Evolutionary conservation across 2,113 vertebrate species (phyloP).

Genomic region (Heptranchias perlo): DNA sequence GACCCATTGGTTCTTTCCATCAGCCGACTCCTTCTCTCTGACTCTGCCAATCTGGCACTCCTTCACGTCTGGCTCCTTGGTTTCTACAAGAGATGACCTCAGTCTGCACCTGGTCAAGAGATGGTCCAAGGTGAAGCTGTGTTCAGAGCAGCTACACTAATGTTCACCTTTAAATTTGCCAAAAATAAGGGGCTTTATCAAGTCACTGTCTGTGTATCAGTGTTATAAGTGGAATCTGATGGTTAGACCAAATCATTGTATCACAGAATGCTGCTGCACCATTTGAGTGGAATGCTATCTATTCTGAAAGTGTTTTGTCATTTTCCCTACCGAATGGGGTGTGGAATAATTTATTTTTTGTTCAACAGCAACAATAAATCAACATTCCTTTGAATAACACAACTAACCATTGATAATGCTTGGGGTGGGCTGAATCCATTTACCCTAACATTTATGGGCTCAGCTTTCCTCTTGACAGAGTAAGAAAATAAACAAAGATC

Average conservation of each 20-base stretch:
- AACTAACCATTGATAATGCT: neutral
- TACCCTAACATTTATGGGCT: neutral
- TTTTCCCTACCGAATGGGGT: slow-evolving; percentile 9
- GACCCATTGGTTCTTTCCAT: too few species aligned
- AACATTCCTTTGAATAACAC: neutral
- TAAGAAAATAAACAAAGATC: neutral
- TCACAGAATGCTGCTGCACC: neutral
- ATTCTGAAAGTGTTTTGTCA: slow-evolving; percentile 6
- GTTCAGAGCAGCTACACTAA: neutral
- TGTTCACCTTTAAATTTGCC: neutral
- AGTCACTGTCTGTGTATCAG: neutral
- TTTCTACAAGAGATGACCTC: neutral
- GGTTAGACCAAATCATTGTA: neutral
- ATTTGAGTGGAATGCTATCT: neutral
- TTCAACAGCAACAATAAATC: slow-evolving; percentile 17
- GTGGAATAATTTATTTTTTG: neutral
- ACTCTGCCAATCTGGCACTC: neutral
- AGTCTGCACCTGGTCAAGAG: neutral
- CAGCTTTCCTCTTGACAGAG: neutral
- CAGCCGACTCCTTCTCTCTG: neutral
- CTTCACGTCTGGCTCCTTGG: neutral
- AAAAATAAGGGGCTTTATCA: neutral
- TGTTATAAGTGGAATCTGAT: neutral
- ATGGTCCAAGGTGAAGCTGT: neutral
- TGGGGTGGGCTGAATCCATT: neutral